Base-by-base conservation (phyloP, 2,113 vertebrate species). In the Chlorocebus sabaeus region DNA sequence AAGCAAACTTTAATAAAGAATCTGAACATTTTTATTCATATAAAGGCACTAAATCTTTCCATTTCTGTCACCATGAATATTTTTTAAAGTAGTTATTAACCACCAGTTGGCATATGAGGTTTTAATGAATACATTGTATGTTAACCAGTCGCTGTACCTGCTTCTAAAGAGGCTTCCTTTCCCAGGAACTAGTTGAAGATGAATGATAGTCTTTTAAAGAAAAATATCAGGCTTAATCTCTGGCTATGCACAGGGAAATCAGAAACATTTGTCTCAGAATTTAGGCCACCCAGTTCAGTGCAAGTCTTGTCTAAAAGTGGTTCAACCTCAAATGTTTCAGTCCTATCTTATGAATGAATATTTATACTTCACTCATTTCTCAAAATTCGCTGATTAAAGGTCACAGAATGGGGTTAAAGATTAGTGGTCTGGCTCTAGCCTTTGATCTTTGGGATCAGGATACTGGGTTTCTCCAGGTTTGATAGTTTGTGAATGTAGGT, bases 31-130 rank as follows among this genome's bases (percentile, higher is more conserved):
- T 76, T 57, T 95, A 27, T 91, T 89, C 67, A 64, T 61, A 38
- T 81, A 70, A 93, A 73, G 67, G 16, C 80, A 82, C 5, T 22
- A 82, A 92, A 84, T 57, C 14, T 48, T 95, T 85, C 14, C 25
- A 76, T 90, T 89, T 85, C 38, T 73, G 52, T 70, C 35, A 70
- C 40, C n/a, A 17, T 64, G 30, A 48, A 57, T 61, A 92, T 57
- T 27, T 72, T 92, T 92, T n/a, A 88, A 88, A 88, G 35, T 82
- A 59, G 72, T 64, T 88, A 45, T 90, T 91, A 93, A 78, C 91
- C 18, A 52, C 25, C 59, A 48, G 11, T 35, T 78, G 43, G n/a
- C 43, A 86, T 93, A 72, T 80, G 75, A 73, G 38, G 52, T 50
- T 52, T 73, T 79, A 27, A 38, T 68, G 27, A 81, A 43, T 13